phyloP scores from a whole-genome alignment of 2,888 invertebrate genomes.

The Corythucha ciliata region DNA sequence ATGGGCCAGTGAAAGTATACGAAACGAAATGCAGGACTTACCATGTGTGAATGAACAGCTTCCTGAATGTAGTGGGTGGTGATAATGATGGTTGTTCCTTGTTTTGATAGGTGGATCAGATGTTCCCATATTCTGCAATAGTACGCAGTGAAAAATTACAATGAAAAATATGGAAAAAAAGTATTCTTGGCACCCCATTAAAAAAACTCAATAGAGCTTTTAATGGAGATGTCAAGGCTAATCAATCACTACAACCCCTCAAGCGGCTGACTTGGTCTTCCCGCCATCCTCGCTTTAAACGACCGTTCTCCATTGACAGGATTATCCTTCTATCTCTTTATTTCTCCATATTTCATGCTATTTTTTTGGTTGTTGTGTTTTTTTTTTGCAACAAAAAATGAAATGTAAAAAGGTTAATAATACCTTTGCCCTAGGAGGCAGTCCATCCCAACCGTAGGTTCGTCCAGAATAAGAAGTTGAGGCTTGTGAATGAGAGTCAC shows the following conservation, averaged over 20 bases:
- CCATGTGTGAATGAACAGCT: constrained; percentile 14
- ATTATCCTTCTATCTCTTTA: too few relatives aligned
- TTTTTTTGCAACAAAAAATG: too few relatives aligned
- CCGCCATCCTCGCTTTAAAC: background rate
- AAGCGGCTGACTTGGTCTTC: background rate
- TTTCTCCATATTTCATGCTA: too few relatives aligned
- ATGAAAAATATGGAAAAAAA: background rate
- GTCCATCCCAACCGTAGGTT: constrained; percentile 21
- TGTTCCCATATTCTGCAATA: constrained; percentile 20
- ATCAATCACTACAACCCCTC: background rate
- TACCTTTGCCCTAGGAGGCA: constrained; percentile 17
- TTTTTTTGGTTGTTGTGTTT: too few relatives aligned
- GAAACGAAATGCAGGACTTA: too few relatives aligned
- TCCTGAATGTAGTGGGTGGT: constrained; percentile 21
- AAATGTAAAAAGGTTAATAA: background rate
- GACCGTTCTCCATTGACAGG: too few relatives aligned
- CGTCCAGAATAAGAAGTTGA: constrained; percentile 9
- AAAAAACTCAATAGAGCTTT: background rate
- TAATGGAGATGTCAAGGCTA: background rate
- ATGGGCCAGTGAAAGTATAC: too few relatives aligned
- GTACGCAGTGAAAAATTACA: too few relatives aligned
- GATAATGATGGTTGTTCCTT: constrained; percentile 16
- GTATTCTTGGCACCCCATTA: background rate
- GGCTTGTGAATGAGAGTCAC: constrained; percentile 14
- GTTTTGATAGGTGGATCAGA: background rate